Percentiles rank a stretch among this genome's conserved stretches.
These are phyloP conservation scores for Barbus barbus DNA, from an alignment of 2,113 vertebrate genomes.

Conservation along the genomic window DNA sequence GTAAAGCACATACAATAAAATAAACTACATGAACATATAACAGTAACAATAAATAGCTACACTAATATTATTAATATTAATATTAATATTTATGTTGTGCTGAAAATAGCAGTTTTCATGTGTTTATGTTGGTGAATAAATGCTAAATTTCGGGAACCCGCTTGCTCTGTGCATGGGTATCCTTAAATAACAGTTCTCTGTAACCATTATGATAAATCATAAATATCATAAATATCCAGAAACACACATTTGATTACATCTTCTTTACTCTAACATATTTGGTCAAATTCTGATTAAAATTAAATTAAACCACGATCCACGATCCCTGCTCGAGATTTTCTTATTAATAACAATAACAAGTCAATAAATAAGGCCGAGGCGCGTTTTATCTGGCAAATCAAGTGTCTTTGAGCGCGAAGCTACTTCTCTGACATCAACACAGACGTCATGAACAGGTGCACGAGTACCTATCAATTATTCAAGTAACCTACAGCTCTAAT, in stretches of 20 bases:
- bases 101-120: not conserved
- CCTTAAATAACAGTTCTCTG: not conserved
- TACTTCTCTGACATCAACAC: slow-evolving; percentile 35
- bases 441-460: slow-evolving; percentile 68
- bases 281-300: not conserved
- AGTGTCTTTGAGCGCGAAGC: not conserved
- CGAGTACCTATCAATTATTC: slow-evolving; percentile 69
- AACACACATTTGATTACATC: not conserved
- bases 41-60: not conserved
- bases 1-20: not conserved
- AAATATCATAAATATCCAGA: not conserved
- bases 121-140: not conserved
- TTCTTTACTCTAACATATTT: not conserved
- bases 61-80: not conserved
- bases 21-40: not conserved
- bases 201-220: too few species aligned
- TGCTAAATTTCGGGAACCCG: not conserved
- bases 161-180: too few species aligned
- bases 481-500: slow-evolving; percentile 42
- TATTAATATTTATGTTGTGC: not conserved
- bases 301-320: not conserved
- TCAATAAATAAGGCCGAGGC: not conserved
- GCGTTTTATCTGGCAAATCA: not conserved
- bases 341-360: not conserved
- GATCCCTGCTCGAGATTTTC: not conserved